phyloP scores from a whole-genome alignment of 2,797 vertebrate genomes.

The Scarus forsteni region DNA sequence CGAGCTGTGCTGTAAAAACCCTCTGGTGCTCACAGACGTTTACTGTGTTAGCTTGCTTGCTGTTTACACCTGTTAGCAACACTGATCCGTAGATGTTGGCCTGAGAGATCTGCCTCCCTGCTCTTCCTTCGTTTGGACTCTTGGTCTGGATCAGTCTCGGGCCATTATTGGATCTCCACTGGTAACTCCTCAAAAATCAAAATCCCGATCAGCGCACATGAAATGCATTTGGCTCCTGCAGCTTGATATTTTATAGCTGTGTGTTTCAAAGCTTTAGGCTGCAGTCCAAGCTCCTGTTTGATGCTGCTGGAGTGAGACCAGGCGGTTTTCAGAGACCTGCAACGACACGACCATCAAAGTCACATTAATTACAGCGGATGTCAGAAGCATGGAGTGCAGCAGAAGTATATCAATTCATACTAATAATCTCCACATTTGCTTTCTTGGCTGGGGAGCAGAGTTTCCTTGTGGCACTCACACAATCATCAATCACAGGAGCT shows the following conservation, averaged over 20 bases:
- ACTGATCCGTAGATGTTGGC: no score
- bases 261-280: neutral
- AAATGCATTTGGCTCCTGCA: neutral
- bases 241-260: neutral
- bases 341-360: slow-evolving; percentile 33
- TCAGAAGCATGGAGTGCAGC: slow-evolving; percentile 29
- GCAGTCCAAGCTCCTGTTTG: neutral
- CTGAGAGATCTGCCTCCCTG: no score
- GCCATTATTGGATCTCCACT: no score
- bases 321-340: neutral
- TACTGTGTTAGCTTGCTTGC: no score
- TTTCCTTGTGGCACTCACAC: slow-evolving; percentile 33
- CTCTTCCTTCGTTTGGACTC: no score
- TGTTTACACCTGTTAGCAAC: no score
- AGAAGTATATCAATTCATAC: slow-evolving; percentile 40
- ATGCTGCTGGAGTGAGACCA: neutral
- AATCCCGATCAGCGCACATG: neutral
- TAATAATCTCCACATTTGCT: slow-evolving; percentile 48
- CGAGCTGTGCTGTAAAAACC: no score
- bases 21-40: no score
- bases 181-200: neutral
- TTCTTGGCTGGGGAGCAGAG: slow-evolving; percentile 36
- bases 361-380: slow-evolving; percentile 33
- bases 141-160: no score
- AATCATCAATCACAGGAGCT: slow-evolving; percentile 57